phyloP scores from a whole-genome alignment of 2,113 vertebrate species.

The Saguinus midas region DNA sequence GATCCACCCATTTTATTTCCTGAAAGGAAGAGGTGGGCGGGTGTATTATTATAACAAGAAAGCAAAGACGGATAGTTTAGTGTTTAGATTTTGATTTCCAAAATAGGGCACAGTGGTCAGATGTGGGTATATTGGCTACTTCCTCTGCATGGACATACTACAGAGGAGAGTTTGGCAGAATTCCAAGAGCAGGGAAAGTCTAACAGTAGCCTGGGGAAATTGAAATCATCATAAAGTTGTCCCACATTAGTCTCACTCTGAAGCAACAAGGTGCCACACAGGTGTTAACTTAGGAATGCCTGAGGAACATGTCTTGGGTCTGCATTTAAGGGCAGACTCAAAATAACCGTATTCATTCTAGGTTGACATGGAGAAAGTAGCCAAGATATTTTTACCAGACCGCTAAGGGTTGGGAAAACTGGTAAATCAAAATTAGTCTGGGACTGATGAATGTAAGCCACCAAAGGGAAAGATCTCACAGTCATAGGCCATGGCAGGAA shows the following conservation, averaged over 20 bases:
- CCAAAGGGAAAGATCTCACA: fast-evolving
- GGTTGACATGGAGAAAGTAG: not conserved
- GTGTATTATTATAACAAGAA: not conserved
- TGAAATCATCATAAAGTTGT: not conserved
- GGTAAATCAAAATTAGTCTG: not conserved
- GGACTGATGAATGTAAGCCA: not conserved
- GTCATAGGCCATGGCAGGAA: not conserved
- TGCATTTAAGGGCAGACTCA: not conserved
- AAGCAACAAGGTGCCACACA: not conserved
- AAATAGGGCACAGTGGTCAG: not conserved
- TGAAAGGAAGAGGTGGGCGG: fast-evolving
- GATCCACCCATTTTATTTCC: not conserved
- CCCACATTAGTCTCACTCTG: not conserved
- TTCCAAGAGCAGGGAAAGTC: not conserved
- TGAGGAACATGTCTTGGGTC: not conserved
- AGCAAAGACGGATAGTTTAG: not conserved
- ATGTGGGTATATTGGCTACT: not conserved
- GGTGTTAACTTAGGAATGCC: not conserved
- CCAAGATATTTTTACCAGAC: not conserved
- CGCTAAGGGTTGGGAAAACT: not conserved
- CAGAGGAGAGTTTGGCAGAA: not conserved
- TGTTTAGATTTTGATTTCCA: not conserved
- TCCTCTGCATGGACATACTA: not conserved
- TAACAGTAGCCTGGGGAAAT: not conserved
- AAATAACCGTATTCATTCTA: not conserved